Evolutionary conservation across 2,888 invertebrate genomes (phyloP), one percentile per base, ranked within the genome.

Genomic region (Drosophila stalkeri): DNA sequence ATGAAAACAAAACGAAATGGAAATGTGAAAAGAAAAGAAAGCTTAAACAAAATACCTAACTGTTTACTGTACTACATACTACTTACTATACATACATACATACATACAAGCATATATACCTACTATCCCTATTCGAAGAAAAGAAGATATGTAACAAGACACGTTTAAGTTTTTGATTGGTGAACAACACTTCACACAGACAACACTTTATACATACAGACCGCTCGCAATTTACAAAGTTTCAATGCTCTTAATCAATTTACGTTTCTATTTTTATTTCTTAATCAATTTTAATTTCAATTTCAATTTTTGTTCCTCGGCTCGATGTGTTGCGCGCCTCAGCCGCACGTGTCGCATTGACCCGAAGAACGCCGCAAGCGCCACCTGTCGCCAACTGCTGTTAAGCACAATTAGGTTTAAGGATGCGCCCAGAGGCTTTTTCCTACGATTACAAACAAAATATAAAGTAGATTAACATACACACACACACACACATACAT

Each of bases 341-440:
- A 23, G 43, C 2, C 14, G 51, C 44, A 14, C 55, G 77, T 75
- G 57, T 64, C 57, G 68, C 87, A 82, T 79, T 70, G 86, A 86
- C 85, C 85, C 79, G 79, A 85, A 61, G 79, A 82, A 81, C 82
- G 62, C 68, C 60, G 49, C 49, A 69, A 74, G 72, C 72, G 72
- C 81, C 74, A 54, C 67, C 75, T 75, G 72, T 72, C 81, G 75
- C 84, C 75, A 74, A 75, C 69, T 76, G 86, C 79, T 86, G 82
- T 81, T 64, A 73, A 83, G 86, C 86, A 88, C 86, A 86, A 88
- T 88, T 88, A 86, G 81, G 88, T 85, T 86, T 82, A 85, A 76
- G 75, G 82, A 81, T 82, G 83, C 89, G 86, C 89, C 86, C 84
- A 86, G 86, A 86, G 86, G 86, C 86, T 86, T 83, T 74, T 86